Evolutionary conservation across 2,888 invertebrate species (phyloP), one percentile per base, ranked within the genome.

Genomic region (Marasmarcha lunaedactyla): DNA sequence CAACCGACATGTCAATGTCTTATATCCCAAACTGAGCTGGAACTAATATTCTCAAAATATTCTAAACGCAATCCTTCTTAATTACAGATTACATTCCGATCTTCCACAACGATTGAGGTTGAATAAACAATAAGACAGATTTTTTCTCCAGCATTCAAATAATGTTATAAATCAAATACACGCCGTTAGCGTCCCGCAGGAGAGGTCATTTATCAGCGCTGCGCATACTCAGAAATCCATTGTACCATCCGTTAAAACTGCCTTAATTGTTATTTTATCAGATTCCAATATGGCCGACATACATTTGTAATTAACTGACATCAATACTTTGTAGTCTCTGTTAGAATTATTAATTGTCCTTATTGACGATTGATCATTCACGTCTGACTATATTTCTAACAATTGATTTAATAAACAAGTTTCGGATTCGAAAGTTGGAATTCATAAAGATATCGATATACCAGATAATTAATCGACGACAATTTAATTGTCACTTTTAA

Each of bases 241-340:
- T 73, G 74, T 74, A 62, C 54, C 60, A 59, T 64, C 59, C 69
- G 67, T 73, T 77, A 74, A 72, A 63, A 68, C 62, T 63, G 61
- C 60, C 72, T 76, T 79, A 78, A 79, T 79, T 79, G 76, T 77
- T 77, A 78, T 74, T 76, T 77, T 79, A 78, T 78, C 76, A 68
- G 61, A 70, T 69, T 67, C 66, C 70, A 74, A 74, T 71, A 71
- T 69, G 70, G 71, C 69, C 51, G 67, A 66, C 67, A 65, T 63
- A 63, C 59, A 62, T 54, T 60, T 52, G 65, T 74, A 73, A 73
- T 72, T 71, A 11, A 10, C 30, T 30, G 20, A 20, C 20, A 20
- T 20, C 20, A 20, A 20, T 20, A 7, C 20, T 7, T 7, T 20
- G 20, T 20, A 20, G 4, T 20, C 20, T 20, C 20, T 20, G 20